Conservation (phyloP, 2,797 vertebrate species). For the Sebastes taczanowskii region DNA sequence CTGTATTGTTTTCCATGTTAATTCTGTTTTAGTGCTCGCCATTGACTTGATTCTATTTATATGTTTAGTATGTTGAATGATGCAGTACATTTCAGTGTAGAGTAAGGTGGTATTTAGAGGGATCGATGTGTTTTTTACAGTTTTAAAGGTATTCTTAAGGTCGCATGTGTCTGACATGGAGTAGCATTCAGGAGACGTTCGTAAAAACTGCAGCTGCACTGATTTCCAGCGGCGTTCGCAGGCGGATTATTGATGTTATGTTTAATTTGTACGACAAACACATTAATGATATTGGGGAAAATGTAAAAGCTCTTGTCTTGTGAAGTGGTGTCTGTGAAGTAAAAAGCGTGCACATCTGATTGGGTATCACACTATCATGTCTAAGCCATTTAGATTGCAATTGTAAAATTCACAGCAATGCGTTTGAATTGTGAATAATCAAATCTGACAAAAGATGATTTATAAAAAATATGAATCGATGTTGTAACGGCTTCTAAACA, state of each 20-base stretch:
- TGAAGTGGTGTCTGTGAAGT: conserved; percentile 70
- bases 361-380: conserved; percentile 36
- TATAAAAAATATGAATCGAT: conserved; percentile 48
- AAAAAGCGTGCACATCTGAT: conserved; percentile 47
- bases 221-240: not conserved
- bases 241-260: not conserved
- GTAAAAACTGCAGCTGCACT: conserved; percentile 19
- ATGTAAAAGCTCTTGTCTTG: conserved; percentile 58
- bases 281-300: not conserved
- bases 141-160: conserved; percentile 36
- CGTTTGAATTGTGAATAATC: conserved; percentile 48
- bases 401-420: conserved; percentile 34
- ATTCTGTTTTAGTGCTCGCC: conserved; percentile 20
- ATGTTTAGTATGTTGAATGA: conserved; percentile 25
- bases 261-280: conserved; percentile 27
- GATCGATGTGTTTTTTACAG: conserved; percentile 5
- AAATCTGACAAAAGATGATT: conserved; percentile 43
- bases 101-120: not conserved
- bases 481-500: conserved; percentile 55
- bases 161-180: conserved; percentile 61
- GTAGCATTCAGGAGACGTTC: conserved; percentile 52
- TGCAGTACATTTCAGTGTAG: conserved; percentile 15
- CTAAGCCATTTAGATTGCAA: conserved; percentile 47
- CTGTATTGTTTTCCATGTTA: conserved; percentile 40
- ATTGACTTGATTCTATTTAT: conserved; percentile 38